These are phyloP conservation scores for Elachura formosa DNA, from an alignment of 2,113 vertebrate genomes.

Conservation along the genomic window DNA sequence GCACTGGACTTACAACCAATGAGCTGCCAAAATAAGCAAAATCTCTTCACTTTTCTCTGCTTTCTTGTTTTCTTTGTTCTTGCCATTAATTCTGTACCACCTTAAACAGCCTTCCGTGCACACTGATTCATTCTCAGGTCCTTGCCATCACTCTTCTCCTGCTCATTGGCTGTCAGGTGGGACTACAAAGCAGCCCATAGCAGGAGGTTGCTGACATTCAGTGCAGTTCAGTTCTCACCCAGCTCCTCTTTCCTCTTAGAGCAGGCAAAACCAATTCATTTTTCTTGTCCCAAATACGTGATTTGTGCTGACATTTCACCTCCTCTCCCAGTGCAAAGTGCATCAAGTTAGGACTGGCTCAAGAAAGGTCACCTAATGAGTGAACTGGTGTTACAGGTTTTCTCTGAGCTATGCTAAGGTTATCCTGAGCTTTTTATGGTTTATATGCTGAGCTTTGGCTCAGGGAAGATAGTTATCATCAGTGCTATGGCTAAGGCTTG, in stretches of 20 bases:
- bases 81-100: neutral
- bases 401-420: neutral
- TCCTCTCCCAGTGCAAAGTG: neutral
- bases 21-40: neutral
- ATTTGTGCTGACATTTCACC: neutral
- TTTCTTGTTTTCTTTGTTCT: neutral
- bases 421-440: neutral
- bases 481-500: neutral
- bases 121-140: neutral
- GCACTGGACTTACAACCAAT: accelerated
- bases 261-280: neutral
- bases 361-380: neutral
- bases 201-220: no score
- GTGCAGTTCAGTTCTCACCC: neutral
- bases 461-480: neutral
- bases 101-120: neutral
- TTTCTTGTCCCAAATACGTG: neutral
- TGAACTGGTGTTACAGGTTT: neutral
- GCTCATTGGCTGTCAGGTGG: neutral
- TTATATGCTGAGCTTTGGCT: neutral
- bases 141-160: neutral
- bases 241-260: neutral
- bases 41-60: neutral
- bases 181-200: neutral
- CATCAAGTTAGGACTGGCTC: neutral